Conservation (phyloP, 2,113 vertebrate species). For the Okapia johnstoni region DNA sequence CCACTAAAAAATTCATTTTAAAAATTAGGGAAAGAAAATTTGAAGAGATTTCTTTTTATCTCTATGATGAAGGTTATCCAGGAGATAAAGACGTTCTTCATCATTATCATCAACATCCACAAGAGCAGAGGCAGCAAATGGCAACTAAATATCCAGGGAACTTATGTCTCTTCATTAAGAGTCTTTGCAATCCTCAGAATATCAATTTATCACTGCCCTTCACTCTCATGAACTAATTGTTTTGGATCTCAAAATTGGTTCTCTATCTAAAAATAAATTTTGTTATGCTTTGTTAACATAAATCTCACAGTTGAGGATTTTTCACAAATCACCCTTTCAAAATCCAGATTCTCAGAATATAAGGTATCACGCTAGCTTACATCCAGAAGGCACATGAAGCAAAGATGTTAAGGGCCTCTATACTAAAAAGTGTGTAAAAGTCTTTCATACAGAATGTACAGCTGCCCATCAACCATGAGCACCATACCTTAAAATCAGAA, state of each 20-base stretch:
- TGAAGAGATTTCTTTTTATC: not conserved
- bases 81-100: not conserved
- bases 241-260: not conserved
- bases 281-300: not conserved
- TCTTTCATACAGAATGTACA: not conserved
- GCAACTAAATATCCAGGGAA: not conserved
- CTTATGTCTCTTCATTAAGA: not conserved
- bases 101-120: not conserved
- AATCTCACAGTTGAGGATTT: not conserved
- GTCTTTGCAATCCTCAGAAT: not conserved
- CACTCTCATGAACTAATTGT: not conserved
- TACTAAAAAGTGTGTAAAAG: not conserved
- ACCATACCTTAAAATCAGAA: not conserved
- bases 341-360: not conserved
- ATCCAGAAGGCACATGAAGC: not conserved
- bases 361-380: not conserved
- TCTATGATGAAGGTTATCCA: not conserved
- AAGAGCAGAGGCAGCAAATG: not conserved
- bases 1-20: not conserved
- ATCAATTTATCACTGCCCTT: not conserved
- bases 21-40: conserved; percentile 29
- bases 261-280: not conserved
- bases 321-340: not conserved
- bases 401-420: not conserved
- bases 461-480: not conserved